Evolutionary conservation across 2,888 invertebrate genomes (phyloP).

Genomic region (Thymelicus sylvestris): DNA sequence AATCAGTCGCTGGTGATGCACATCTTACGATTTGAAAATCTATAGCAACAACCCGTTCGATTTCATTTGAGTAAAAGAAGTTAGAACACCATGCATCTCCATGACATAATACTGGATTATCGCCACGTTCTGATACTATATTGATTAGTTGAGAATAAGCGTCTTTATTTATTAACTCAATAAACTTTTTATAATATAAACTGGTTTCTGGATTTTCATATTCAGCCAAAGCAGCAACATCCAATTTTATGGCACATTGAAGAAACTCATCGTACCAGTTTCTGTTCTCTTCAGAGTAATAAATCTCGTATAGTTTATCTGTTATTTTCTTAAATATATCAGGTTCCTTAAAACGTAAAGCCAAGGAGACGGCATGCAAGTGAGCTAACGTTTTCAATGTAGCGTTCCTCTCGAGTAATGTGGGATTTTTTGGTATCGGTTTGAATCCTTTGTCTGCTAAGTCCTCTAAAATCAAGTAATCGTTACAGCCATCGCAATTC

Average conservation of each 20-base stretch:
- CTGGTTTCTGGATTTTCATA: conserved; percentile 52
- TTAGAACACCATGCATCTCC: conserved; percentile 66
- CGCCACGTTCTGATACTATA: conserved; percentile 45
- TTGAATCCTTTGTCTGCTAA: conserved; percentile 51
- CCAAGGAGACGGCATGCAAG: conserved; percentile 62
- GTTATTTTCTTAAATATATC: conserved; percentile 51
- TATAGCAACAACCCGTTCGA: conserved; percentile 48
- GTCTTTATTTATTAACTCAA: conserved; percentile 49
- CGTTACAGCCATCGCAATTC: conserved; percentile 54
- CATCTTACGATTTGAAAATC: conserved; percentile 64
- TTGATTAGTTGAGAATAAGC: conserved; percentile 53
- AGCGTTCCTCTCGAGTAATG: conserved; percentile 49
- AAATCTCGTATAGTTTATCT: conserved; percentile 52
- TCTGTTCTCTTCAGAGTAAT: conserved; percentile 54
- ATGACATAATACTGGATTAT: conserved; percentile 56
- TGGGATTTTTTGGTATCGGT: conserved; percentile 49
- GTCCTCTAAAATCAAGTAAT: conserved; percentile 63
- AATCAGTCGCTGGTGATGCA: conserved; percentile 57
- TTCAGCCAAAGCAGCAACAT: conserved; percentile 52
- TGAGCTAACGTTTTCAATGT: conserved; percentile 59
- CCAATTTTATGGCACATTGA: conserved; percentile 53
- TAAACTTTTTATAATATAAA: conserved; percentile 57
- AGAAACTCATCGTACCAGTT: conserved; percentile 57
- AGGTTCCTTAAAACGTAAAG: conserved; percentile 53
- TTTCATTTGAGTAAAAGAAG: conserved; percentile 54